A percentile compares a stretch with the other conserved stretches of the same genome.
These are phyloP conservation scores for Dallia pectoralis DNA, from an alignment of 2,797 vertebrate genomes.

Conservation along the genomic window DNA sequence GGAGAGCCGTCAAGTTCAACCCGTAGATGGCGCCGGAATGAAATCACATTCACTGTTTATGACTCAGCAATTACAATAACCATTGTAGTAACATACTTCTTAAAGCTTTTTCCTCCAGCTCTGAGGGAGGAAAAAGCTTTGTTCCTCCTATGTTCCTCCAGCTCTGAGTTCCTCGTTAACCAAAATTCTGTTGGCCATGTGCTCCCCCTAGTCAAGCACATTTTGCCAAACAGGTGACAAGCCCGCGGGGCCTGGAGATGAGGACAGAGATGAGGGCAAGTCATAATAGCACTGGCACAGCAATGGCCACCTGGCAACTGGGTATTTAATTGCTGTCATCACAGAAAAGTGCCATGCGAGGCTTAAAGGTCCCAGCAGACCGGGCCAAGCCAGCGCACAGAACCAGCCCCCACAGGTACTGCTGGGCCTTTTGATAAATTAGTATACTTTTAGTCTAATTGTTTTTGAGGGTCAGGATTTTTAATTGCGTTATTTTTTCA, in stretches of 20 bases:
- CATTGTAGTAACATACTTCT: background rate
- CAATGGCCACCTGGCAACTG: constrained; percentile 38
- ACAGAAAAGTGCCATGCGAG: constrained; percentile 58
- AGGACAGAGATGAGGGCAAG: constrained; percentile 51
- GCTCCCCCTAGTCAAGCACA: background rate
- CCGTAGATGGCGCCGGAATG: no score
- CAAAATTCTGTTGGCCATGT: constrained; percentile 35
- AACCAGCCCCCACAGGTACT: constrained; percentile 64
- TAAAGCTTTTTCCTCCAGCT: no score
- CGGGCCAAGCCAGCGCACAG: background rate
- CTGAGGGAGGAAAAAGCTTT: no score
- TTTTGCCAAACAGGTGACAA: background rate
- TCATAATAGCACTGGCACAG: constrained; percentile 60
- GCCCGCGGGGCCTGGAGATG: background rate
- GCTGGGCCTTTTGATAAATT: constrained; percentile 63
- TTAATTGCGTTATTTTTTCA: constrained; percentile 22
- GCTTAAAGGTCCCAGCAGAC: constrained; percentile 58
- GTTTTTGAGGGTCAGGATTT: constrained; percentile 26
- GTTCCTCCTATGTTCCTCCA: background rate
- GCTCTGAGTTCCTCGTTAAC: constrained; percentile 39
- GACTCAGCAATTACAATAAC: background rate
- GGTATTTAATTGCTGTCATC: constrained; percentile 73
- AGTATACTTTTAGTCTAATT: constrained; percentile 67
- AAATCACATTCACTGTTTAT: background rate
- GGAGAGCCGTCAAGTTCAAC: no score